Percentiles rank a stretch among this genome's conserved stretches.
These are phyloP conservation scores for Drosophila kepulauana DNA, from an alignment of 1,140 invertebrate species.

Conservation along the genomic window DNA sequence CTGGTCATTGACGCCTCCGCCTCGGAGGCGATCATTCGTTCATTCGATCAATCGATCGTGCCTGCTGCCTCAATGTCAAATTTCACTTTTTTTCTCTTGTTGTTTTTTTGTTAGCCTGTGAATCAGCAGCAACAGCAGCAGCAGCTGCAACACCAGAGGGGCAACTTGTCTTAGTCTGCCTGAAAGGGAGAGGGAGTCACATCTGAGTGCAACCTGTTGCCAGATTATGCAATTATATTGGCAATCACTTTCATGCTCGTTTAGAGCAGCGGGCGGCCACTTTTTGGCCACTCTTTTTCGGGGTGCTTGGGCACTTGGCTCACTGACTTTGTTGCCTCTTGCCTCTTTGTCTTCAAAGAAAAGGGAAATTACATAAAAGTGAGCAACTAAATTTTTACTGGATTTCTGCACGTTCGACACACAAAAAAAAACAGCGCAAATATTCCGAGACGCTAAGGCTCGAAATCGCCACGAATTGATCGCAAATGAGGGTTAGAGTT, in stretches of 20 bases:
- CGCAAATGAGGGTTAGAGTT: constrained; percentile 83
- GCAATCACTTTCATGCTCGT: constrained; percentile 80
- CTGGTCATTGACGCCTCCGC: constrained; percentile 65
- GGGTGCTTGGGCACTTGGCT: constrained; percentile 11
- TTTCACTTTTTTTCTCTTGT: constrained; percentile 65
- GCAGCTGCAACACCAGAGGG: constrained; percentile 9
- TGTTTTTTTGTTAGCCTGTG: constrained; percentile 5
- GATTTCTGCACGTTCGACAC: constrained; percentile 77
- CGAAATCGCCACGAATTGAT: constrained; percentile 82
- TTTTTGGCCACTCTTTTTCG: constrained; percentile 16
- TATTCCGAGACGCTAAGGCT: constrained; percentile 64
- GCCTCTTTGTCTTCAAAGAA: constrained; percentile 59
- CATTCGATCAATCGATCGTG: constrained; percentile 52
- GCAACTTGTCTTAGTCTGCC: not conserved
- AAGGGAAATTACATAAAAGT: constrained; percentile 84
- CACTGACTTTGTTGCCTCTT: constrained; percentile 4
- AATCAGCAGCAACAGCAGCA: constrained; percentile 27
- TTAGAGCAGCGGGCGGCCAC: constrained; percentile 74
- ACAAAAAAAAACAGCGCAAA: constrained; percentile 72
- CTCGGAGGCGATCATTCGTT: not conserved
- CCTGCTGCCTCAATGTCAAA: constrained; percentile 71
- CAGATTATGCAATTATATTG: constrained; percentile 83
- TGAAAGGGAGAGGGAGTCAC: not conserved
- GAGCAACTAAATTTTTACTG: constrained; percentile 80
- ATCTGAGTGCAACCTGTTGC: constrained; percentile 63